These are phyloP conservation scores for Phenganax stokvisi DNA, from an alignment of 92 coral and sea anemone species.

Conservation along the genomic window DNA sequence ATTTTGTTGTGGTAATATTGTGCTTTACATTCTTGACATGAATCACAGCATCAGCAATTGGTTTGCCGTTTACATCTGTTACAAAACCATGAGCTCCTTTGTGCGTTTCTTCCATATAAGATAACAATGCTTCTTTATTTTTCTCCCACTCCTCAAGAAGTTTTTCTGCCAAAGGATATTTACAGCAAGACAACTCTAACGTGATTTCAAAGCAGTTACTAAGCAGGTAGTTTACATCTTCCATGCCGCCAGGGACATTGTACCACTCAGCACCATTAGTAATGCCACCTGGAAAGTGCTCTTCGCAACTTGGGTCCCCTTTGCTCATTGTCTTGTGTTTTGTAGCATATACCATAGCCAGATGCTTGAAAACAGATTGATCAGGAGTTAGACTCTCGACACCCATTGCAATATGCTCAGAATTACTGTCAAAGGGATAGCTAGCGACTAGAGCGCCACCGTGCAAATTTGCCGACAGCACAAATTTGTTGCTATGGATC, in stretches of 20 bases:
- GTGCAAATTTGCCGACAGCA: conserved; percentile 91
- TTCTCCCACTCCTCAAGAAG: conserved; percentile 90
- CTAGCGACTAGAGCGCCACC: conserved; percentile 99
- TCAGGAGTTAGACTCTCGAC: conserved; percentile 74
- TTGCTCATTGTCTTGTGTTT: conserved; percentile 82
- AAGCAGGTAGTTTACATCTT: conserved; percentile 86
- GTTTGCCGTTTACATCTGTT: conserved; percentile 49
- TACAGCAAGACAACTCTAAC: conserved; percentile 84
- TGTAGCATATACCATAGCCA: conserved; percentile 71
- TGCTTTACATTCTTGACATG: conserved; percentile 63
- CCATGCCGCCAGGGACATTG: conserved; percentile 96
- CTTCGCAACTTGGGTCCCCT: conserved; percentile 45
- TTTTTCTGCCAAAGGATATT: conserved; percentile 60
- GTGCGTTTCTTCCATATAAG: conserved; percentile 78
- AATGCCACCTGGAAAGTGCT: conserved; percentile 62
- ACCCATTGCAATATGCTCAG: conserved; percentile 27
- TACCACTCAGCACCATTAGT: conserved; percentile 98
- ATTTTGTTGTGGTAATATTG: conserved; percentile 59
- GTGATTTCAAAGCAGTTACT: conserved; percentile 97
- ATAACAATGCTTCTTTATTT: conserved; percentile 67
- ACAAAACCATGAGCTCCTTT: conserved; percentile 87
- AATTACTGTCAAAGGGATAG: conserved; percentile 90
- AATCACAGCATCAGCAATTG: conserved; percentile 63
- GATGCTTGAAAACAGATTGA: conserved; percentile 64
- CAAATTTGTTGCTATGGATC: conserved; percentile 67